phyloP scores from a whole-genome alignment of 1,140 invertebrate species.

The Lepidurus packardi region DNA sequence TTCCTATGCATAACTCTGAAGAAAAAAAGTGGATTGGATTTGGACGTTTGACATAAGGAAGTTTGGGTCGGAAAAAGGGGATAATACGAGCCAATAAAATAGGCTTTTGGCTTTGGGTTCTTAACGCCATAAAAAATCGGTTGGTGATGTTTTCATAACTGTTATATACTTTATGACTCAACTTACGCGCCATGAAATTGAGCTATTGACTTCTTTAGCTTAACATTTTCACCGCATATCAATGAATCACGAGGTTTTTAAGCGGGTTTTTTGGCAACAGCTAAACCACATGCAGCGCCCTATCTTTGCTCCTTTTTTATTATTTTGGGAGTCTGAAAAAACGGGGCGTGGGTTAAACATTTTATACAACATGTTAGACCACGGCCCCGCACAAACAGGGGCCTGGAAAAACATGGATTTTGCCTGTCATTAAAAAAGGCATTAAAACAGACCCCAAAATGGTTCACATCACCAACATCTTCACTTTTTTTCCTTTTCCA shows the following conservation, averaged over 20 bases:
- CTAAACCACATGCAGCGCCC: background rate
- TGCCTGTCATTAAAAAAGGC: too few species aligned
- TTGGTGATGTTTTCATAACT: conserved; percentile 19
- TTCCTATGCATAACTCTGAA: too few species aligned
- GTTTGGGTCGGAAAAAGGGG: background rate
- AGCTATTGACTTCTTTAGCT: background rate
- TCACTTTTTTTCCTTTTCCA: too few species aligned
- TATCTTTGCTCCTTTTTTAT: too few species aligned
- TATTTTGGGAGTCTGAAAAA: too few species aligned
- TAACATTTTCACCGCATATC: conserved; percentile 19
- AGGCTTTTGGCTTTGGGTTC: conserved; percentile 3
- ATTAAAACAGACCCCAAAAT: too few species aligned
- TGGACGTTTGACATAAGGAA: background rate
- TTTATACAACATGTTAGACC: too few species aligned
- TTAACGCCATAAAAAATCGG: conserved; percentile 18
- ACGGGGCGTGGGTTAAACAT: too few species aligned
- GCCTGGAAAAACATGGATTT: too few species aligned
- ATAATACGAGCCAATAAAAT: background rate
- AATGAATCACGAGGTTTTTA: conserved; percentile 32
- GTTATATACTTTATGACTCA: conserved; percentile 11
- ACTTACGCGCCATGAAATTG: conserved; percentile 1
- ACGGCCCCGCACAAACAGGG: too few species aligned
- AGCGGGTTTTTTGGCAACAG: conserved; percentile 33
- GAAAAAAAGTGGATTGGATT: background rate
- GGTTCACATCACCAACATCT: too few species aligned